Evolutionary conservation across 1,140 invertebrate genomes (phyloP), one percentile per base, ranked within the genome.

Genomic region (Centruroides sculpturatus): DNA sequence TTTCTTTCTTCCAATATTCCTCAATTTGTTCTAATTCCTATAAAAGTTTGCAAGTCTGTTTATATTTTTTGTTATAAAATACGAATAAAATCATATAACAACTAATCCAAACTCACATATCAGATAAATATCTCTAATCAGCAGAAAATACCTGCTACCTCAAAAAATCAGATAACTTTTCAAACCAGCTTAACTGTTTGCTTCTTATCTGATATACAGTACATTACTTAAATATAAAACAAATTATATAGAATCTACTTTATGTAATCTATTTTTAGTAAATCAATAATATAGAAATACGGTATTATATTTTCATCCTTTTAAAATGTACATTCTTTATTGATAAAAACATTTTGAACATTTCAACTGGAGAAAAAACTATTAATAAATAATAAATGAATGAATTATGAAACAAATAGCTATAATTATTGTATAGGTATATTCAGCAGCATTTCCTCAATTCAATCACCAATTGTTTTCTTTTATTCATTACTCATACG

Each of bases 21-120:
- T 62, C 60, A 12, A 58, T 10, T 11, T 62, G 56, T 41, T 62
- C 60, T 49, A 58, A 58, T 6, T 56, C 47, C 60, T 62, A 55
- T 23, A 60, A 36, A 60, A 6, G 56, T 34, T 35, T 23, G 23
- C 23, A 23, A 23, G 23, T 1, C n/a, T n/a, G n/a, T n/a, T n/a
- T n/a, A n/a, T n/a, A n/a, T n/a, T 23, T 23, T 23, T 23, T 23
- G 23, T 23, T 23, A 23, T 23, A 23, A 23, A 23, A 23, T 23
- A 23, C 2, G 23, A 23, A 23, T 23, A 23, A 23, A 23, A 23
- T 23, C 23, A 23, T 23, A 23, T 23, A 23, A 23, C 23, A 23
- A 23, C 35, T 36, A 36, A 55, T 36, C 11, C 51, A 3, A 9
- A 53, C 8, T 23, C 13, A 54, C 35, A 3, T 41, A 41, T 41